These are phyloP conservation scores for Paralichthys olivaceus DNA, from an alignment of 2,113 vertebrate species.

Conservation along the genomic window DNA sequence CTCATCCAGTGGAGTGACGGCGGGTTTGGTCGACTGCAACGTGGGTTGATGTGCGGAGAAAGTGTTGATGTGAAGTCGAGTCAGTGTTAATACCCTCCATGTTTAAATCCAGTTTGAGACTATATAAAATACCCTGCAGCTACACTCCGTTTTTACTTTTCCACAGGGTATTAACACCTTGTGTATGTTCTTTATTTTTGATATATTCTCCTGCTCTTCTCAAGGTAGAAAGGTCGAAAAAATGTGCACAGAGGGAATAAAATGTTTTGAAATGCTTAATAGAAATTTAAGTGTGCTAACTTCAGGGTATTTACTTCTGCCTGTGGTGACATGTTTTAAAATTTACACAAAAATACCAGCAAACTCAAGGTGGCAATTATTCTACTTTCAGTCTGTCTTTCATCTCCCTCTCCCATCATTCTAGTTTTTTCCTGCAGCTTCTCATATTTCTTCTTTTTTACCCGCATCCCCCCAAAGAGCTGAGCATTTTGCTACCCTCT, in stretches of 20 bases:
- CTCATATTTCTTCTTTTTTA: background rate
- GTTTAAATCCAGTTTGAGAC: constrained; percentile 50
- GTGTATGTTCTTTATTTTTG: constrained; percentile 18
- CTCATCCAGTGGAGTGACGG: constrained; percentile 21
- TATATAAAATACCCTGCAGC: constrained; percentile 8
- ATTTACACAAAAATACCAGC: constrained; percentile 19
- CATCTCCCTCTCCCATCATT: background rate
- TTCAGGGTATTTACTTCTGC: background rate
- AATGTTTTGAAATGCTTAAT: constrained; percentile 13
- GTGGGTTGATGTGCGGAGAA: constrained; percentile 20
- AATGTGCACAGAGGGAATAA: background rate
- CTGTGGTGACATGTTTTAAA: background rate
- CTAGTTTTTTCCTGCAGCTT: constrained; percentile 10
- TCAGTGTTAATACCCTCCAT: constrained; percentile 20
- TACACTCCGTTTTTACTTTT: background rate
- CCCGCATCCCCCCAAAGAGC: constrained; percentile 19
- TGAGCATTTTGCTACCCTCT: constrained; percentile 57
- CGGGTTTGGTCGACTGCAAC: constrained; percentile 6
- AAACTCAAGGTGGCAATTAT: constrained; percentile 14
- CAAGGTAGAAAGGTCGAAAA: background rate
- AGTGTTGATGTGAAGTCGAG: constrained; percentile 17
- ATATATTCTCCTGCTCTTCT: background rate
- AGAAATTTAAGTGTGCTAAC: constrained; percentile 3
- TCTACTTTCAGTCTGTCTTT: constrained; percentile 4
- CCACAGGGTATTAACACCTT: background rate